phyloP scores from a whole-genome alignment of 2,113 vertebrate species.

The Trachemys scripta region DNA sequence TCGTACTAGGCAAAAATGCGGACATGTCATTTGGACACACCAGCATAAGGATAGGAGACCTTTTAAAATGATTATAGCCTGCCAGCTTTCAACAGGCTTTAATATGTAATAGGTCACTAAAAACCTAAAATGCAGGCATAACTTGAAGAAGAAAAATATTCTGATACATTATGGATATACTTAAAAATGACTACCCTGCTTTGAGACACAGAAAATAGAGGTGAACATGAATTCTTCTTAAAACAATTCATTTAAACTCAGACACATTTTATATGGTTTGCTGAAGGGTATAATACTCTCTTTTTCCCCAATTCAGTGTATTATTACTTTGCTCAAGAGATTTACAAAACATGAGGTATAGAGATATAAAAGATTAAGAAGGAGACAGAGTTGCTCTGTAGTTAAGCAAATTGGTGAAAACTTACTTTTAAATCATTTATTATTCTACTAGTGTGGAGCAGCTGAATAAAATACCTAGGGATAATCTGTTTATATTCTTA shows the following conservation, averaged over 20 bases:
- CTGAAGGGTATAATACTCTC: background rate
- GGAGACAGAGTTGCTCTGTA: background rate
- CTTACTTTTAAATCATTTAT: background rate
- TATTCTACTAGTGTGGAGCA: background rate
- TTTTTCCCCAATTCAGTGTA: background rate
- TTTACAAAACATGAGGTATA: background rate
- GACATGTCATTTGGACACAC: background rate
- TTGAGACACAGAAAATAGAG: constrained; percentile 3
- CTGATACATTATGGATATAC: background rate
- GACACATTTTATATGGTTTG: constrained; percentile 1
- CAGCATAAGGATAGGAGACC: background rate
- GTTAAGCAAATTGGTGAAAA: background rate
- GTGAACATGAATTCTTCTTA: background rate
- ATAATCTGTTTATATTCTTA: background rate
- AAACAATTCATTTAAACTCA: background rate
- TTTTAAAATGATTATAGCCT: background rate
- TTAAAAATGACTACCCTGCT: background rate
- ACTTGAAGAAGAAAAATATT: background rate
- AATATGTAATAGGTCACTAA: background rate
- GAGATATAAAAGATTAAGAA: background rate
- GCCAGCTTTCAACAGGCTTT: background rate
- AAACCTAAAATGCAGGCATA: background rate
- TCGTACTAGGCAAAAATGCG: background rate
- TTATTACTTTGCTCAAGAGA: background rate
- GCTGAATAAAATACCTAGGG: background rate